phyloP scores from a whole-genome alignment of 2,113 vertebrate species.

The Tyrannus savana region DNA sequence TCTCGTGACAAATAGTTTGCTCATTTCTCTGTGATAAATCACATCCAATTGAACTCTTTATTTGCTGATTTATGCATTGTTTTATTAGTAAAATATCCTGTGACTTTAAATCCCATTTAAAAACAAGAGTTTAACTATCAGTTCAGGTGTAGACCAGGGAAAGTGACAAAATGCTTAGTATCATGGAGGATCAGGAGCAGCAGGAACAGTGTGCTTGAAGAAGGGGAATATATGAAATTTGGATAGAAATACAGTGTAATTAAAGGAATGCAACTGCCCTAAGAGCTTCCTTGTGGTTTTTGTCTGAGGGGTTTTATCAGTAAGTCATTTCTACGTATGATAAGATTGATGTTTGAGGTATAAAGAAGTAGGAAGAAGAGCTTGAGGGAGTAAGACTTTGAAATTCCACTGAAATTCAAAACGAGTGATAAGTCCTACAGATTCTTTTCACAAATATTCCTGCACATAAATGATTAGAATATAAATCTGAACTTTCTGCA shows the following conservation, averaged over 20 bases:
- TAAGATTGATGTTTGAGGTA: background rate
- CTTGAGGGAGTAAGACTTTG: background rate
- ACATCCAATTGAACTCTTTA: background rate
- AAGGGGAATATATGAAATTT: background rate
- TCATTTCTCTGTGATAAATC: background rate
- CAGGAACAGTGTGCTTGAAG: background rate
- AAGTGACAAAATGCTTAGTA: background rate
- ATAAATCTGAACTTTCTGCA: background rate
- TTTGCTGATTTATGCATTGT: background rate
- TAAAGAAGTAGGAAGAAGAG: background rate
- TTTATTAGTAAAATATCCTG: background rate
- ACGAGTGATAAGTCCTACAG: background rate
- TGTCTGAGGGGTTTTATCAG: background rate
- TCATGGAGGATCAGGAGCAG: background rate
- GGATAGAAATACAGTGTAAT: background rate
- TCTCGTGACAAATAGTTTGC: background rate
- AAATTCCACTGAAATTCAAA: constrained; percentile 6
- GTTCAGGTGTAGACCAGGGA: background rate
- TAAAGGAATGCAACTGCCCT: background rate
- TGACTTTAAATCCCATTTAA: background rate
- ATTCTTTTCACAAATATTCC: background rate
- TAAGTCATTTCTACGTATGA: background rate
- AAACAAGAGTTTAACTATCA: background rate
- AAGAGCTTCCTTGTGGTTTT: background rate
- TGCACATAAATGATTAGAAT: background rate